Evolutionary conservation across 2,113 vertebrate genomes (phyloP), one percentile per base, ranked within the genome.

Genomic region (Scomber japonicus): DNA sequence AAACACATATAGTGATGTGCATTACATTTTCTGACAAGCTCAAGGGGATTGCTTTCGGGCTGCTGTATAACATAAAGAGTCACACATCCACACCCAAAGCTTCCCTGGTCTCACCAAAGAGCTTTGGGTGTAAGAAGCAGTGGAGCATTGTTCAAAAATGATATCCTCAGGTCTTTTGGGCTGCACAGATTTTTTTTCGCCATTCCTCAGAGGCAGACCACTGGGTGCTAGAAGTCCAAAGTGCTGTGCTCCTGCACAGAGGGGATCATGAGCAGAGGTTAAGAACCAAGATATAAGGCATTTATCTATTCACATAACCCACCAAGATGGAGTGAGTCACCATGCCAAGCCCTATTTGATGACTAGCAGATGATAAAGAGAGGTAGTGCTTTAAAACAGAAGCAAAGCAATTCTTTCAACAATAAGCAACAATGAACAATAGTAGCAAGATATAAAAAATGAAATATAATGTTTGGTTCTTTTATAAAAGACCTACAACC

Each of bases 71-170:
- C 50, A 60, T 70, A 40, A 78, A 67, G 75, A 68, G 62, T 74
- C 78, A 51, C 64, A 60, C 64, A 75, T 78, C 80, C 62, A 81
- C 59, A 72, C 72, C 59, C 71, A 65, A n/a, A 70, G 75, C 80
- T 73, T 51, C 30, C 24, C 44, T 66, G 75, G 49, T 67, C 54
- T 84, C 72, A 48, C 35, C 68, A 48, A 31, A 65, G 60, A 76
- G 82, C 50, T 55, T 11, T 62, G 19, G 61, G 27, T 45, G 51
- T 30, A 17, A 73, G 62, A 35, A 40, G 80, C 82, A 63, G 56
- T n/a, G 35, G 50, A 61, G 76, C 73, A 67, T 83, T 88, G 78
- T 87, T 87, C 80, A 82, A 50, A 50, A 62, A 54, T 50, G 44
- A 66, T 85, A 82, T 84, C 63, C 78, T 19, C n/a, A 0, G 81